phyloP scores from a whole-genome alignment of 2,888 invertebrate genomes.

The Portevinia maculata region DNA sequence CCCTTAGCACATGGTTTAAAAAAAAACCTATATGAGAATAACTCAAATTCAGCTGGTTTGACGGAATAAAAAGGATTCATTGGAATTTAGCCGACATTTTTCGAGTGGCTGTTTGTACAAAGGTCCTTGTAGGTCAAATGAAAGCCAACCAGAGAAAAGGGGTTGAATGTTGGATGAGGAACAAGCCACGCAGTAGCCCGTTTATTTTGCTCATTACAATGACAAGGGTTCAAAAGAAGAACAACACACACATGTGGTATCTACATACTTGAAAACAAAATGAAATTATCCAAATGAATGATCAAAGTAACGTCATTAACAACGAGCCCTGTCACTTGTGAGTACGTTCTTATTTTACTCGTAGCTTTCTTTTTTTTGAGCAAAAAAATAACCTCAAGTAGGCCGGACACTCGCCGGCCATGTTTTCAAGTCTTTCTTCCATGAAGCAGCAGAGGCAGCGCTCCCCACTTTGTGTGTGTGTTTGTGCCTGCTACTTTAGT shows the following conservation, averaged over 20 bases:
- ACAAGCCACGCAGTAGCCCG: conserved; percentile 35
- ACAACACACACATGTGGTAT: conserved; percentile 21
- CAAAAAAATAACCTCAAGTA: conserved; percentile 53
- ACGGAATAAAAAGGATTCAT: conserved; percentile 60
- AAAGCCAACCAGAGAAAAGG: conserved; percentile 49
- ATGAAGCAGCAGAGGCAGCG: conserved; percentile 19
- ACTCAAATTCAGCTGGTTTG: conserved; percentile 34
- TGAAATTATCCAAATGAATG: conserved; percentile 73
- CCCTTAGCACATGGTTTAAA: too few species aligned
- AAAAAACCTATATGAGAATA: neutral
- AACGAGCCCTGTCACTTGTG: conserved; percentile 69
- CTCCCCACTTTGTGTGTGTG: conserved; percentile 53
- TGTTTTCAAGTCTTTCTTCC: conserved; percentile 37
- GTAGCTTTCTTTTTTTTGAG: conserved; percentile 13
- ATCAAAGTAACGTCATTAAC: conserved; percentile 73
- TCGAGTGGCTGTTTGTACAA: neutral
- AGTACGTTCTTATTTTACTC: conserved; percentile 16
- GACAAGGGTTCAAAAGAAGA: conserved; percentile 67
- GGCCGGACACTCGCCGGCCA: conserved; percentile 69
- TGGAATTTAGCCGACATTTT: conserved; percentile 72
- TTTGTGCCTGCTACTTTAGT: conserved; percentile 25
- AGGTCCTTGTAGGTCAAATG: conserved; percentile 71
- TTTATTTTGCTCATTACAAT: conserved; percentile 61
- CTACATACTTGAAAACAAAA: conserved; percentile 61
- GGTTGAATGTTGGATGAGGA: too few species aligned